A percentile compares a stretch with the other conserved stretches of the same genome.
Evolutionary conservation across 2,888 invertebrate species (phyloP).

Genomic region (Oligia latruncula): DNA sequence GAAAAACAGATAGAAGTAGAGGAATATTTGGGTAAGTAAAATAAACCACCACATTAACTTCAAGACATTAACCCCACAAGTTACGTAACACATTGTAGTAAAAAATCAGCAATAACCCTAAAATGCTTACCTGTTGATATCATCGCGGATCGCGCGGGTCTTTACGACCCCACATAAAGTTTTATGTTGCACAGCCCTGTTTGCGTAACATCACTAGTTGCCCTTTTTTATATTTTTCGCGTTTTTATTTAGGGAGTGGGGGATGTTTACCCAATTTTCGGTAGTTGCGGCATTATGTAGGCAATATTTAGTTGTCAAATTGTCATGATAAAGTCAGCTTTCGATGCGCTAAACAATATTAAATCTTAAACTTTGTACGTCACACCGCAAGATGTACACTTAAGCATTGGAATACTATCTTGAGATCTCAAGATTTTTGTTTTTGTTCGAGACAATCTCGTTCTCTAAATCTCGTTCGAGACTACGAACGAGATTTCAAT

Average conservation of each 20-base stretch:
- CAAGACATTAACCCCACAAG: conserved; percentile 50
- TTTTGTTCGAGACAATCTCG: neutral
- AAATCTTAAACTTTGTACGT: neutral
- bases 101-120: conserved; percentile 73
- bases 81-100: conserved; percentile 63
- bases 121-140: conserved; percentile 78
- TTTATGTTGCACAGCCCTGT: conserved; percentile 73
- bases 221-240: conserved; percentile 66
- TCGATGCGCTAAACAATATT: neutral
- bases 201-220: conserved; percentile 69
- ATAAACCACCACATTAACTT: conserved; percentile 44
- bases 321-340: neutral
- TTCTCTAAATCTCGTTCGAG: neutral
- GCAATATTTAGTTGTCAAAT: neutral
- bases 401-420: neutral
- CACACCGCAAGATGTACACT: no score
- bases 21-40: neutral
- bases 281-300: neutral
- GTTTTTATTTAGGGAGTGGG: conserved; percentile 51
- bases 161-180: conserved; percentile 76
- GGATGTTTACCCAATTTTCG: conserved; percentile 26
- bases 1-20: neutral
- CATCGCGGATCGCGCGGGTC: conserved; percentile 66
- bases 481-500: neutral
- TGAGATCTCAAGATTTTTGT: neutral